phyloP scores from a whole-genome alignment of 1,140 invertebrate genomes.

The Tetramorium parvispinum region DNA sequence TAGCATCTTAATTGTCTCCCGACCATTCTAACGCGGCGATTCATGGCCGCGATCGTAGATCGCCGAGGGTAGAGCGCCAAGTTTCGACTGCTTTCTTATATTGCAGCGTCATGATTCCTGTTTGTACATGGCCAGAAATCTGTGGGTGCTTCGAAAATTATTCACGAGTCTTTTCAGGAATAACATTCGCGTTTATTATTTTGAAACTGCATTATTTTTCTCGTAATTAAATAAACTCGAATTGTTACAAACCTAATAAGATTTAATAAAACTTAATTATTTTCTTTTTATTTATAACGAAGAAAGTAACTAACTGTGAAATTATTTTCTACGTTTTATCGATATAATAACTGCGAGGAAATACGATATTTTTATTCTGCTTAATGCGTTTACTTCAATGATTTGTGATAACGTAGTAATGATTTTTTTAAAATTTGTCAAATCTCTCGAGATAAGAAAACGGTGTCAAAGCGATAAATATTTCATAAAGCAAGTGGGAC shows the following conservation, averaged over 20 bases:
- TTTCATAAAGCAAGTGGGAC: conserved; percentile 17
- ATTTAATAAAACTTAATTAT: not conserved
- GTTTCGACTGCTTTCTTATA: conserved; percentile 36
- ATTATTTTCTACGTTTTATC: not conserved
- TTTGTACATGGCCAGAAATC: not conserved
- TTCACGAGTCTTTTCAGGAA: not conserved
- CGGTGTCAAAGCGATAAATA: not conserved
- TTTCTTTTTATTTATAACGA: not conserved
- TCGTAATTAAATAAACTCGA: not conserved
- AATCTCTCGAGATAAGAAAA: not conserved
- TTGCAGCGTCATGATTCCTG: conserved; percentile 30
- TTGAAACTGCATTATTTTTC: not conserved
- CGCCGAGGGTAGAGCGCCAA: conserved; percentile 51
- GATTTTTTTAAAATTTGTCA: not conserved
- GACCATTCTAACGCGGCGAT: conserved; percentile 73
- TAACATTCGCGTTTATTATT: not conserved
- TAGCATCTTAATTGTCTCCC: conserved; percentile 80
- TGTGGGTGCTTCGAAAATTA: not conserved
- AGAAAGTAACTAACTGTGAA: not conserved
- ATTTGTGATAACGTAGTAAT: not conserved
- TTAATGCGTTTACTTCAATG: not conserved
- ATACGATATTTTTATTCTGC: not conserved
- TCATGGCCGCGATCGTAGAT: conserved; percentile 58
- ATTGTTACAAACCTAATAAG: not conserved
- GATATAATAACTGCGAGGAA: not conserved